phyloP scores from a whole-genome alignment of 1,140 invertebrate species.

The Procambarus clarkii region DNA sequence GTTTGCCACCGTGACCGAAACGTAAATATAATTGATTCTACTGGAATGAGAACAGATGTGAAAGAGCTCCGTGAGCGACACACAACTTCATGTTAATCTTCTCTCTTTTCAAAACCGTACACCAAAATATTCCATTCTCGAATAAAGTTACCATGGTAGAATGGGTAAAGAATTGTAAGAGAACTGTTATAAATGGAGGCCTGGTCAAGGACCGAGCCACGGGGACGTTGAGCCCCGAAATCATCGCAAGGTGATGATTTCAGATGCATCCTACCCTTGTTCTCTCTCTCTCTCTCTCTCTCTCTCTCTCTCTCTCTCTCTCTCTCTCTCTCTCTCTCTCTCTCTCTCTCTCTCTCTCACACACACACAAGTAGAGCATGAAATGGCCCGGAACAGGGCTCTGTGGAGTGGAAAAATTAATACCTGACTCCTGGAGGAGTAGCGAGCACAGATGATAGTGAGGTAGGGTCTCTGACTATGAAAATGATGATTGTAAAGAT shows the following conservation, averaged over 20 bases:
- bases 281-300: background rate
- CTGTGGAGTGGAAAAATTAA: slow-evolving; percentile 16
- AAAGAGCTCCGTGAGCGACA: background rate
- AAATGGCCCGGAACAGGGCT: background rate
- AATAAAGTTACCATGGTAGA: background rate
- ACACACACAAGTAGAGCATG: no score
- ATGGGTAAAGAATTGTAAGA: no score
- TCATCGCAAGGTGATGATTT: background rate
- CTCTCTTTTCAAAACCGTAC: background rate
- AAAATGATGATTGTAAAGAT: no score
- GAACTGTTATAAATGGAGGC: no score
- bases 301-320: background rate
- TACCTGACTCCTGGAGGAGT: background rate
- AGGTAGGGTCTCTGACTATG: no score
- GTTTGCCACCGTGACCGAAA: no score
- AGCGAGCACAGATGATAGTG: background rate
- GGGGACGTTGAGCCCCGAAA: no score
- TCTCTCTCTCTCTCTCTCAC: background rate
- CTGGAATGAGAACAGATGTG: background rate
- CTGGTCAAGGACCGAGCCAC: no score
- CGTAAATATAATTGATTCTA: background rate
- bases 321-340: background rate
- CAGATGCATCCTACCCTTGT: background rate
- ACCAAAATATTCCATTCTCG: background rate
- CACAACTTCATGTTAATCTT: background rate